A percentile compares a stretch with the other conserved stretches of the same genome.
Conservation (phyloP, 2,113 vertebrate species). For the Aythya baeri region DNA sequence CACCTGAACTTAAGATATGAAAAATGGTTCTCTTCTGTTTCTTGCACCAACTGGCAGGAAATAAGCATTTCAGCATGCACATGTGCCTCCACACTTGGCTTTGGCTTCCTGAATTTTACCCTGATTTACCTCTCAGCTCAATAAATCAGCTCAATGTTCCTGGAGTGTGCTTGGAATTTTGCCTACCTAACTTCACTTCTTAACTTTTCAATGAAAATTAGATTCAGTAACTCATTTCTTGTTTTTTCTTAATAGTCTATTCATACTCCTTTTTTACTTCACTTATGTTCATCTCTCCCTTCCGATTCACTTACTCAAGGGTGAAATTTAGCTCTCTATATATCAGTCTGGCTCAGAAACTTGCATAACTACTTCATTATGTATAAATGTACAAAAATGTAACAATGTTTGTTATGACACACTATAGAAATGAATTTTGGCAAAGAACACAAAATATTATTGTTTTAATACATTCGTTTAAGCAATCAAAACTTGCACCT, state of each 20-base stretch:
- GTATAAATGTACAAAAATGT: not conserved
- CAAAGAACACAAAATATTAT: not conserved
- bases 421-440: not conserved
- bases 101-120: no score
- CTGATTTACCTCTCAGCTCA: no score
- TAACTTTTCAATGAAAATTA: no score
- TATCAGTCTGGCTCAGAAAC: not conserved
- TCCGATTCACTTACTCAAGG: not conserved
- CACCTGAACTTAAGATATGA: not conserved
- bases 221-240: not conserved
- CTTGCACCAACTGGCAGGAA: not conserved
- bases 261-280: not conserved
- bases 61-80: not conserved
- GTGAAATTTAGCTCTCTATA: not conserved
- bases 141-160: not conserved
- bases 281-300: not conserved
- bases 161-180: not conserved
- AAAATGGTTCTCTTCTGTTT: not conserved
- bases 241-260: not conserved
- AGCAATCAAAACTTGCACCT: not conserved
- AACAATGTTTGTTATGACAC: not conserved
- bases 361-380: not conserved
- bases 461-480: not conserved
- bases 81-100: not conserved
- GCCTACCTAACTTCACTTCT: not conserved